Base-by-base conservation (phyloP, 2,888 invertebrate species). In the Phengaris arion region DNA sequence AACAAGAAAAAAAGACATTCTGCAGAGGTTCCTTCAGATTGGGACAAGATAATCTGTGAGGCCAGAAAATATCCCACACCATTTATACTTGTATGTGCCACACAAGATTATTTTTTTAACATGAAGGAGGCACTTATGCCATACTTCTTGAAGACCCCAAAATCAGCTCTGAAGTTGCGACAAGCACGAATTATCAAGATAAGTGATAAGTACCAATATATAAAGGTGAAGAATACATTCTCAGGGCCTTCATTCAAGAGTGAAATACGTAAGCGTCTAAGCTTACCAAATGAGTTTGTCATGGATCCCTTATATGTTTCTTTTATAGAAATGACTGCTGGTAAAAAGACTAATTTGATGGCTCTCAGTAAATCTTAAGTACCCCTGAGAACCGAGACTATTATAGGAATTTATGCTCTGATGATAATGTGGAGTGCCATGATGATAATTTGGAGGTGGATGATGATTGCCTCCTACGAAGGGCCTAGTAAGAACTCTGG, bases 391-490 rank as follows among this genome's bases (percentile, higher is more conserved):
- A 54, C 12, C 54, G 2, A 54, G 54, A 54, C 54, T 54, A 54
- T 54, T 54, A 54, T 54, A 54, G 54, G 12, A 54, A 12, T 54
- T 54, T 54, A 54, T 54, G 12, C 54, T 54, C 54, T 12, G 9
- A 54, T 12, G 9, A 54, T 54, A 54, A 54, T 54, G 10, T 12
- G 54, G 54, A 54, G 54, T 45, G 45, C 68, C 68, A 69, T 69
- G 68, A 69, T 69, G 12, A 69, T 69, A 46, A 69, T 69, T 46
- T 69, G 35, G 68, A 69, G 45, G 68, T 69, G 46, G 46, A 69
- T 69, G 68, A 69, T 69, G 68, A 68, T 68, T n/a, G n/a, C n/a
- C n/a, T n/a, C n/a, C n/a, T n/a, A n/a, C n/a, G n/a, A n/a, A n/a
- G n/a, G n/a, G n/a, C n/a, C n/a, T n/a, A n/a, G n/a, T n/a, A n/a